Base-by-base conservation (phyloP, 2,113 vertebrate species). In the Camelus dromedarius region DNA sequence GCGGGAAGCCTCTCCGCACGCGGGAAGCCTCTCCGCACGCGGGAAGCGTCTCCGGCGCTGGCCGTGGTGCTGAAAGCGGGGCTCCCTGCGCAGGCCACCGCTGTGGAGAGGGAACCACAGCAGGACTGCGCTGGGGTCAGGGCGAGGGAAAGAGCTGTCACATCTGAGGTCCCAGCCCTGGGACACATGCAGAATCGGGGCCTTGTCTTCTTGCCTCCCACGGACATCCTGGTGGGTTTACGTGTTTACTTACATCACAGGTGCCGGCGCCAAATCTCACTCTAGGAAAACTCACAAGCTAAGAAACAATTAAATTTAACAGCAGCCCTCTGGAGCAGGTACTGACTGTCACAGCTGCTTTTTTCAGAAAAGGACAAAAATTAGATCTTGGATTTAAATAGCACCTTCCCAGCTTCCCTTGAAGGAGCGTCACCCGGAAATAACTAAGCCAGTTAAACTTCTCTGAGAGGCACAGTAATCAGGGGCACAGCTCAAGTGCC, bases 31-130 rank as follows among this genome's bases (percentile, higher is more conserved):
- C 30, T 19, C 32, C 5, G 12, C 42, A 26, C 2, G 3, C 1
- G 6, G 7, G 7, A 8, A 16, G 15, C 38, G 38, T 42, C 38
- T 30, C 16, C 1, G 10, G 93, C 83, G 93, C 93, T 83, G 86
- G 77, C 77, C 48, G 0, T 58, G 93, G 86, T 89, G 77, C 93
- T 89, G 93, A 94, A 86, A 52, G 8, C 73, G 5, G 35, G 56
- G 19, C 19, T n/a, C 14, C 0, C 4, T 8, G 38, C 38, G 38
- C 30, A 48, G 14, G 48, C 20, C 20, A 3, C 9, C 22, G 0
- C 8, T 22, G 18, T 8, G n/a, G 26, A 19, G 58, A 13, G 6
- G 12, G 38, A n/a, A 32, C 14, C 0, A 2, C 10, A 0, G 30
- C 0, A 48, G 72, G 73, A 22, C 7, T 4, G 5, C 42, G 6